These are phyloP conservation scores for Paratrypauchen microcephalus DNA, from an alignment of 2,797 vertebrate genomes.

Conservation along the genomic window DNA sequence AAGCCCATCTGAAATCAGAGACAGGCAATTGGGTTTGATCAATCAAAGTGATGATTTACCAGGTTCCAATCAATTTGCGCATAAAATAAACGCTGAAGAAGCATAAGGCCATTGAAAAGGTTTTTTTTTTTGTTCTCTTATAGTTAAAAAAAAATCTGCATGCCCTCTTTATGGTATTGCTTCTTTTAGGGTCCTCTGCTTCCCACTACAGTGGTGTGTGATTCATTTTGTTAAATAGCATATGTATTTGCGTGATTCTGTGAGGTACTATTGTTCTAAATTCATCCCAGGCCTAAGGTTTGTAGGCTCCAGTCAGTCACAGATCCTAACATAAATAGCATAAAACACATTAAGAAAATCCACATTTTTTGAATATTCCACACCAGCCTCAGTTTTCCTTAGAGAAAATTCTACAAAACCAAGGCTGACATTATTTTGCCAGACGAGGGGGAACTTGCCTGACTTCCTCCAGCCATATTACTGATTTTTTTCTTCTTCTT, in stretches of 20 bases:
- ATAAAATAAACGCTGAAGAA: background rate
- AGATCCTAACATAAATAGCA: background rate
- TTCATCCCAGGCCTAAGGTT: background rate
- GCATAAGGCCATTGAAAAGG: background rate
- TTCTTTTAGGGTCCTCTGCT: no score
- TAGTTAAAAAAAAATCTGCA: background rate
- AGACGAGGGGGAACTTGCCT: constrained; percentile 11
- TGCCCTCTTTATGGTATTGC: background rate
- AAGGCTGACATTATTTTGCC: constrained; percentile 4
- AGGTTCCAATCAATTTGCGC: background rate
- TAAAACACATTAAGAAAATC: background rate
- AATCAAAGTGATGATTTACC: constrained; percentile 24
- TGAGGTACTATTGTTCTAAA: background rate
- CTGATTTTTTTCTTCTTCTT: constrained; percentile 9
- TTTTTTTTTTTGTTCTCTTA: background rate
- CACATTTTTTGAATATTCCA: background rate
- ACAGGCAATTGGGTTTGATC: background rate
- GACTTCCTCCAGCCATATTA: constrained; percentile 23
- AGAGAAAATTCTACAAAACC: constrained; percentile 8
- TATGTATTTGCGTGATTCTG: background rate
- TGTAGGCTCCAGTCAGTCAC: background rate
- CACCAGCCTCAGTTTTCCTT: constrained; percentile 5
- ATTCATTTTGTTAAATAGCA: no score
- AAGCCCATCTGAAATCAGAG: no score
- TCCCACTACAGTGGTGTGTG: no score